These are phyloP conservation scores for Smittia sp. DNA, from an alignment of 2,888 invertebrate species.

Conservation along the genomic window DNA sequence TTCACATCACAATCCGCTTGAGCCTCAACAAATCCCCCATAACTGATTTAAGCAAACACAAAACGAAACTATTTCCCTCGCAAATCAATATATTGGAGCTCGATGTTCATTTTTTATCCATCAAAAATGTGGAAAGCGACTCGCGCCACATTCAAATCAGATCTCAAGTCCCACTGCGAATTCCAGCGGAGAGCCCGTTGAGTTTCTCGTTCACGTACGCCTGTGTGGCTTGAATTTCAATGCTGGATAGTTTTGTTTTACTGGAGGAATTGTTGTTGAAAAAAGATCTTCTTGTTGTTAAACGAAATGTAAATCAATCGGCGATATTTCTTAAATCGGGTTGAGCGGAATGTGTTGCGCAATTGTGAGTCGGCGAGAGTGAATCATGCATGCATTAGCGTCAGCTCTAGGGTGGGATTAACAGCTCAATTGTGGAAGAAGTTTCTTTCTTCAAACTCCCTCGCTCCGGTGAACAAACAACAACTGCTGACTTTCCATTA, in stretches of 20 bases:
- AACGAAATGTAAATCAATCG: conserved; percentile 26
- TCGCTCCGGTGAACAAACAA: neutral
- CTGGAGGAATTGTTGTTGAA: too few relatives aligned
- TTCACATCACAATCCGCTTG: neutral
- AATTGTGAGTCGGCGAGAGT: neutral
- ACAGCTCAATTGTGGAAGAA: neutral
- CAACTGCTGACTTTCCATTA: neutral
- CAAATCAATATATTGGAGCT: neutral
- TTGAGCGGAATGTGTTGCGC: conserved; percentile 17
- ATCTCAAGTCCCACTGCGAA: conserved; percentile 26
- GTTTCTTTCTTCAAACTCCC: neutral
- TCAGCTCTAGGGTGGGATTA: neutral
- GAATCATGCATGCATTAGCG: neutral
- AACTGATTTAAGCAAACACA: neutral
- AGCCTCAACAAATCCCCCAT: neutral
- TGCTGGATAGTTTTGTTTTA: conserved; percentile 1
- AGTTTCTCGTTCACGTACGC: neutral
- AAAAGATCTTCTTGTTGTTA: neutral
- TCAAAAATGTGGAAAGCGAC: conserved; percentile 4
- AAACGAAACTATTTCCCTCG: neutral
- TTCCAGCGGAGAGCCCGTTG: neutral
- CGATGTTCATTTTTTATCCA: conserved; percentile 12
- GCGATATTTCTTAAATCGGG: neutral
- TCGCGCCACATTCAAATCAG: conserved; percentile 25
- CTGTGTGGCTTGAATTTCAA: conserved; percentile 28